Evolutionary conservation across 2,797 vertebrate species (phyloP).

Genomic region (Myripristis murdjan): DNA sequence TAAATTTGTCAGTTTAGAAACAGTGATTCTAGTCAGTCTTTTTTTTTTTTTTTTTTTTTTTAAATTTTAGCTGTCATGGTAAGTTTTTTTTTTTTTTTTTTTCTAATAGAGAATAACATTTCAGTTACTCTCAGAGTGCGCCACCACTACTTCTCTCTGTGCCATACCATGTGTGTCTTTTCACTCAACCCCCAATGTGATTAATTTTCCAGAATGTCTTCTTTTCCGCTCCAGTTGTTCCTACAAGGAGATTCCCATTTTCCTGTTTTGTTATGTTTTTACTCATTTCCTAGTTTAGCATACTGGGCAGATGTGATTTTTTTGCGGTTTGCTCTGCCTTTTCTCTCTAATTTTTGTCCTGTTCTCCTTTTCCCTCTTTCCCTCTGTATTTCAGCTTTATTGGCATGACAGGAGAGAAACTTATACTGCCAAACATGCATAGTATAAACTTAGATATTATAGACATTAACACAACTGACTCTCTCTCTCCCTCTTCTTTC

Average conservation of each 20-base stretch:
- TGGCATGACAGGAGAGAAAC: slow-evolving; percentile 48
- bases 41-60: too few relatives aligned
- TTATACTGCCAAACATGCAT: slow-evolving; percentile 14
- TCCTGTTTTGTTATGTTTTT: slow-evolving; percentile 2
- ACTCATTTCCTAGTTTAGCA: background rate
- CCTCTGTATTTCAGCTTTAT: slow-evolving; percentile 52
- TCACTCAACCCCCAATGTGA: background rate
- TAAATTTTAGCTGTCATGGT: too few relatives aligned
- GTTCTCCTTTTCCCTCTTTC: slow-evolving; percentile 1
- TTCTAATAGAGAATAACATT: too few relatives aligned
- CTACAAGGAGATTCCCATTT: slow-evolving; percentile 1
- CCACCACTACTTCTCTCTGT: too few relatives aligned
- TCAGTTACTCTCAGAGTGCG: too few relatives aligned
- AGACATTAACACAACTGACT: slow-evolving; percentile 50
- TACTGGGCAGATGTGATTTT: slow-evolving; percentile 12
- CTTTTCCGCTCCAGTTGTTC: background rate
- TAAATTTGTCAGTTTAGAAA: too few relatives aligned
- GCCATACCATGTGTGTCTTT: background rate
- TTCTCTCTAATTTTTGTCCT: background rate
- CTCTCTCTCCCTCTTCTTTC: slow-evolving; percentile 35
- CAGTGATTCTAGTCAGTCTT: too few relatives aligned
- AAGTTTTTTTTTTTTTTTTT: too few relatives aligned
- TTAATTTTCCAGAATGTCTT: background rate
- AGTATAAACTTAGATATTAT: slow-evolving; percentile 49
- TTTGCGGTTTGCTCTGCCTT: background rate